Evolutionary conservation across 2,113 vertebrate genomes (phyloP), one percentile per base, ranked within the genome.

Genomic region (Dicrurus megarhynchus): DNA sequence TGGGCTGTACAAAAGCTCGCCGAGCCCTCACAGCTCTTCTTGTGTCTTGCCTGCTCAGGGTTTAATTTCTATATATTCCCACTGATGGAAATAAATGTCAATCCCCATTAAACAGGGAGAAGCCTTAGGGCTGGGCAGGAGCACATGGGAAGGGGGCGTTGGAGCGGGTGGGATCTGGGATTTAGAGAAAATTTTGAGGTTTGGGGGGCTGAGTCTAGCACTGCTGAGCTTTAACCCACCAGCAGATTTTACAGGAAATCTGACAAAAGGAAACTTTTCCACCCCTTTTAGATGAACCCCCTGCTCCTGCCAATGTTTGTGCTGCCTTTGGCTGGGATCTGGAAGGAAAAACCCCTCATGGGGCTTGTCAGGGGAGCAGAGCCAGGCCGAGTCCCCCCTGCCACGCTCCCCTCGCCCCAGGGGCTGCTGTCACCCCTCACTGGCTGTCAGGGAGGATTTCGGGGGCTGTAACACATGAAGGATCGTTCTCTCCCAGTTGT

Each of bases 381-480:
- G 57, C 3, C 39, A 22, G 10, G 4, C 56, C 0, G 3, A n/a
- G 26, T 76, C 37, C 56, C 70, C 50, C 37, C 33, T 28, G 27
- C n/a, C 3, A 1, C 4, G 2, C 22, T 60, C 26, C 53, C 64
- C 46, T 7, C 6, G 1, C 49, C 35, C 22, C 0, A 1, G 64
- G 61, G 6, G 59, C 50, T 71, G 73, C 65, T 37, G 1, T 50
- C 57, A 33, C 32, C 56, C 32, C 42, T 76, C 5, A 0, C 2
- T 0, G 6, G 9, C 7, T 33, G 77, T 46, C 10, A 0, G 52
- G 46, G 71, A 30, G 57, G n/a, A 6, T 92, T 87, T 75, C 5
- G 5, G 53, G 19, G n/a, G 35, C 35, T 64, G 18, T 46, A 27
- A 55, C 16, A 32, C 2, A 0, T 2, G 20, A 57, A 63, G 35